Evolutionary conservation across 2,797 vertebrate genomes (phyloP), one percentile per base, ranked within the genome.

Genomic region (Myotis daubentonii): DNA sequence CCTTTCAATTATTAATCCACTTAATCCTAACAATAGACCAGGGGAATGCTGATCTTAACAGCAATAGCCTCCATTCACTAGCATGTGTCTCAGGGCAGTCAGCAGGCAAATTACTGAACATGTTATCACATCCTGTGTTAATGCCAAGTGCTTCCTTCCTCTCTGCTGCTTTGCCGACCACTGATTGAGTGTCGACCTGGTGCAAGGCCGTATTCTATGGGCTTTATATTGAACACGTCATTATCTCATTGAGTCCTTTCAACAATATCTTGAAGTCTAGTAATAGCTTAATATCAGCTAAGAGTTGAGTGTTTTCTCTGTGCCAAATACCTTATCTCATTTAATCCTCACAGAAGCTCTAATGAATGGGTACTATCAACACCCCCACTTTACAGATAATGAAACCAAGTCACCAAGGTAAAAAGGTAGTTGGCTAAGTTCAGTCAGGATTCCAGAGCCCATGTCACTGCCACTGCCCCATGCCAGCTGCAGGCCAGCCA

Each of bases 51-150:
- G 12, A n/a, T 17, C 28, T 68, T 60, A 36, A 11, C 0, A n/a
- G 49, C 13, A 23, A 33, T 10, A 22, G 72, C 38, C n/a, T 25
- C 44, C 25, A 30, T 3, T 28, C 51, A 74, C 62, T 15, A 19
- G 47, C 66, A 22, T 4, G 38, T 8, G 1, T 7, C 9, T n/a
- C 44, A 8, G 0, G 3, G 38, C 7, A 9, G 36, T 13, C 22
- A 6, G 41, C 3, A 0, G 41, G 47, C 17, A n/a, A 30, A 25
- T 5, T 10, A 25, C 23, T 57, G 9, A 57, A 57, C 55, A 57
- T 55, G 7, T 53, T 53, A 19, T 8, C 17, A 22, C 13, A 66
- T 51, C 7, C 41, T 0, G 38, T 4, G 66, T n/a, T 3, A 17
- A 20, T 1, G 16, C 25, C 8, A 0, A 0, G 19, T 1, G 65